phyloP scores from a whole-genome alignment of 2,888 invertebrate species.

The Rhorus exstirpatorius region DNA sequence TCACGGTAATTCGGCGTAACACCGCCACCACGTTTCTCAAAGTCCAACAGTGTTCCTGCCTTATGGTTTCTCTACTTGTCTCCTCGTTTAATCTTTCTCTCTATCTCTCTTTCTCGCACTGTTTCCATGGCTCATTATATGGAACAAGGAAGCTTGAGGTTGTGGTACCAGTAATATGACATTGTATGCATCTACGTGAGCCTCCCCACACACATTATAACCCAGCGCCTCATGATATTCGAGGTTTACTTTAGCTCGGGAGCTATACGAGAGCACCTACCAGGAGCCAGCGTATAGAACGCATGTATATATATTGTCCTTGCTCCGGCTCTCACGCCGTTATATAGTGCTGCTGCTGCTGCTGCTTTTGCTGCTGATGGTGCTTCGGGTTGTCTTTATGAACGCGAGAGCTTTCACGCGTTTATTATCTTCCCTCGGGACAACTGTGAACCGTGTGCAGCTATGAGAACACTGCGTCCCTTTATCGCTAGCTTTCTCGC shows the following conservation, averaged over 20 bases:
- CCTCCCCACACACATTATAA: slow-evolving; percentile 28
- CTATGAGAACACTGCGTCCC: slow-evolving; percentile 13
- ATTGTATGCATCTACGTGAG: slow-evolving; percentile 17
- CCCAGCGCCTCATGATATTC: slow-evolving; percentile 56
- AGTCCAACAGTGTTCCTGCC: slow-evolving; percentile 34
- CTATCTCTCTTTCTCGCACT: neutral
- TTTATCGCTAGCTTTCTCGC: slow-evolving; percentile 35
- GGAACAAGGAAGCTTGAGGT: slow-evolving; percentile 63
- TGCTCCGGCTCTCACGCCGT: neutral
- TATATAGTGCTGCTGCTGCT: slow-evolving; percentile 43
- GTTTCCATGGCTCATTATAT: slow-evolving; percentile 62
- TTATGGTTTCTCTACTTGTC: slow-evolving; percentile 29
- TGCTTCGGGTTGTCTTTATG: slow-evolving; percentile 51
- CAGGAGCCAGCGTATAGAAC: no score
- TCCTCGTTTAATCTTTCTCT: slow-evolving; percentile 56
- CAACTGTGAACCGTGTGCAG: slow-evolving; percentile 36
- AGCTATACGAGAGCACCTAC: neutral
- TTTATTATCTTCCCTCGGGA: slow-evolving; percentile 67
- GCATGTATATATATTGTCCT: neutral
- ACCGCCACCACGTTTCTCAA: slow-evolving; percentile 49
- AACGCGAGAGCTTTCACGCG: slow-evolving; percentile 67
- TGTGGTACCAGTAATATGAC: slow-evolving; percentile 34
- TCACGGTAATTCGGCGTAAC: slow-evolving; percentile 69
- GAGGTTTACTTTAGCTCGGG: slow-evolving; percentile 50
- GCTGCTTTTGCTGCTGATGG: slow-evolving; percentile 37